Evolutionary conservation across 2,888 invertebrate genomes (phyloP), one percentile per base, ranked within the genome.

Genomic region (Clitarchus hookeri): DNA sequence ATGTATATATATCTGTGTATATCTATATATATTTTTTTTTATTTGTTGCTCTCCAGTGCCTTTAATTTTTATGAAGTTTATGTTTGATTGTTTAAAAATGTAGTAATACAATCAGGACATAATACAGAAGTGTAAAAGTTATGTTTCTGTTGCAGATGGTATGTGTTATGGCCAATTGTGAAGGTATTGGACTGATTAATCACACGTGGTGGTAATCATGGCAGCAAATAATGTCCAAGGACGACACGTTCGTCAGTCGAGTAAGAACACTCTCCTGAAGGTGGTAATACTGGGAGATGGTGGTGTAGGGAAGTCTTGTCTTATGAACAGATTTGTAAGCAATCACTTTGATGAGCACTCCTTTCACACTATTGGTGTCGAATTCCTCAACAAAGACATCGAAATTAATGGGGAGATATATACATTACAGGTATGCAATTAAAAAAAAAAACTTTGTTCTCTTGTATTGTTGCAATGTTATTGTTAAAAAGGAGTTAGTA

Each of bases 281-380:
- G 98, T 98, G 86, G 97, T 98, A 83, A 96, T 98, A 89, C 92
- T 98, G 80, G 98, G 98, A 0, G 98, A 98, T 92, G 98, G 98
- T 11, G 98, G 98, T 54, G 98, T 98, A 0, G 98, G 98, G 0
- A 98, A 98, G 91, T 98, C 98, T 86, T 98, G 98, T 90, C 92
- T 98, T 16, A 98, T 98, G 97, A 98, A 97, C 91, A 94, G 98
- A 90, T 98, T 98, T 91, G 97, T 98, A 79, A 97, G 97, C 0
- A 97, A 98, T 92, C 96, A 96, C 90, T 98, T 98, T 90, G 98
- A 98, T 91, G 96, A 97, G 89, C 97, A 97, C 91, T 97, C 97
- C 90, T 98, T 97, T 91, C 98, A 98, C 91, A 98, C 98, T 6
- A 98, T 98, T 88, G 98, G 98, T 13, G 98, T 98, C 3, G 98